Base-by-base conservation (phyloP, 2,888 invertebrate species). In the Limenitis camilla region DNA sequence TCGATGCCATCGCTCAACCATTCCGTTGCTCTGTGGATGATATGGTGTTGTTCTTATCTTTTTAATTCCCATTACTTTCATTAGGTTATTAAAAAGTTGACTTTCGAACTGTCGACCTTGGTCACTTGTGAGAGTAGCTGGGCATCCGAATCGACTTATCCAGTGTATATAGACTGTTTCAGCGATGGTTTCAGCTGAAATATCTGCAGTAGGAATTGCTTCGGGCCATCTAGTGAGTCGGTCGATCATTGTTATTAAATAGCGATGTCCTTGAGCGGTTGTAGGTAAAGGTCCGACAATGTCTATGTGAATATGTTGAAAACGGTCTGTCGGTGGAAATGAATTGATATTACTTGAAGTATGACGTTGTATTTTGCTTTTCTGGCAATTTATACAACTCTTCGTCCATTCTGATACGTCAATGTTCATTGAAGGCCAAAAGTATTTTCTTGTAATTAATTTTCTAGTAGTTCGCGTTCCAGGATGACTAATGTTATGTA, bases 71-170 rank as follows among this genome's bases (percentile, higher is more conserved):
- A 63, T 32, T 6, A 53, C 32, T 36, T 42, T 52, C 52, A 60
- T 33, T n/a, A 61, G 40, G 6, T 72, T 50, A 0, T 62, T 64
- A 51, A 63, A 55, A 38, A 73, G 69, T 3, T 63, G 60, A 2
- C 72, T 73, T 28, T 74, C 64, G 29, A 63, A 63, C 32, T 61
- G 61, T 0, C 59, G 48, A 4, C 59, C 58, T 33, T 56, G 52
- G 33, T 53, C 58, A 19, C 44, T 53, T 0, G 53, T 56, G 27
- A 56, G 10, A 7, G 29, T 42, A 8, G 40, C 30, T 8, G 51
- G 55, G 30, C 46, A 50, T 28, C 55, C 58, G 11, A 48, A 58
- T 8, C 55, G 47, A 5, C 50, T 35, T n/a, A 64, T 58, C 62
- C 64, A 64, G 6, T 51, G 43, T 0, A 55, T 51, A 39, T 61